Percentiles rank a stretch among this genome's conserved stretches.
phyloP scores from a whole-genome alignment of 1,140 invertebrate species.

The Heliconius himera region DNA sequence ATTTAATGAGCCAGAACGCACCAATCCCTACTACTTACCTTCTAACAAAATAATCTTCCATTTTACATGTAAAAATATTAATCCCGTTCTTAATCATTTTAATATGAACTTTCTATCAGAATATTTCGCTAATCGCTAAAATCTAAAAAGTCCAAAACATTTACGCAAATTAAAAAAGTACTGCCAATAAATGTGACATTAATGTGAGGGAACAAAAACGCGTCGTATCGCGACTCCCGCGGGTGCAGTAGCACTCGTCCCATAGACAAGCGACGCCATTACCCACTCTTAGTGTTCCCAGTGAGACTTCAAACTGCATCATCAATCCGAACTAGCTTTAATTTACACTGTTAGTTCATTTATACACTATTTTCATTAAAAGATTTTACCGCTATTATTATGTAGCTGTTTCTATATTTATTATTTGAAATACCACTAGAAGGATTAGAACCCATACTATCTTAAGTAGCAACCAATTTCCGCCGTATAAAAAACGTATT shows the following conservation, averaged over 20 bases:
- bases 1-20: too few relatives aligned
- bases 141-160: not conserved
- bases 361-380: slow-evolving; percentile 16
- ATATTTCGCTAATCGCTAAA: not conserved
- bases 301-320: slow-evolving; percentile 13
- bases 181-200: slow-evolving; percentile 12
- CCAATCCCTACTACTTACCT: too few relatives aligned
- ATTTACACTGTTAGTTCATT: slow-evolving; percentile 14
- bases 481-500: not conserved
- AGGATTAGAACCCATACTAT: too few relatives aligned
- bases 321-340: slow-evolving; percentile 9
- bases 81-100: too few relatives aligned
- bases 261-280: slow-evolving; percentile 19
- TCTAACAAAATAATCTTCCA: too few relatives aligned
- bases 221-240: not conserved
- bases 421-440: too few relatives aligned
- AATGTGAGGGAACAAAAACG: slow-evolving; percentile 1
- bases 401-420: not conserved
- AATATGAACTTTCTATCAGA: too few relatives aligned
- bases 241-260: not conserved
- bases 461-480: not conserved
- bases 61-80: not conserved
- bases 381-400: not conserved
- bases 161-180: slow-evolving; percentile 14
- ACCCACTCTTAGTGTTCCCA: slow-evolving; percentile 17